Evolutionary conservation across 1,140 invertebrate species (phyloP).

Genomic region (Sycophaga agraensis): DNA sequence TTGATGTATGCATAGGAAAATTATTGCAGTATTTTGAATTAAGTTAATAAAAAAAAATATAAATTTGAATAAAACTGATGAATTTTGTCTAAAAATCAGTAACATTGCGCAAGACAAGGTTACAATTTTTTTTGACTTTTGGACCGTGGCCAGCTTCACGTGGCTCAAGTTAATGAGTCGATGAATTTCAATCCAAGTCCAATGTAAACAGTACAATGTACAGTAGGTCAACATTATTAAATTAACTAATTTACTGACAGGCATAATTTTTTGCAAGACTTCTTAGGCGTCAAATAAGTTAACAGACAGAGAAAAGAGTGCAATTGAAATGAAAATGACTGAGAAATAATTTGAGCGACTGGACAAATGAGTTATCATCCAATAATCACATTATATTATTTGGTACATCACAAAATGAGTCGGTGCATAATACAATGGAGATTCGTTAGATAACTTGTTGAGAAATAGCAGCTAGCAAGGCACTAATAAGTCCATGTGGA

Average conservation of each 20-base stretch:
- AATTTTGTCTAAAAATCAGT: slow-evolving; percentile 10
- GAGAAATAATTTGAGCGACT: slow-evolving; percentile 5
- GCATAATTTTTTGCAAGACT: too few species aligned
- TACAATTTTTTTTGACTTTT: not conserved
- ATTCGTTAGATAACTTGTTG: not conserved
- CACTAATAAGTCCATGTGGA: slow-evolving; percentile 2
- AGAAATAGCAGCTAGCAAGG: slow-evolving; percentile 2
- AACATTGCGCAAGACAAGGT: slow-evolving; percentile 8
- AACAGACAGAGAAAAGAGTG: too few species aligned
- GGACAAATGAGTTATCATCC: not conserved
- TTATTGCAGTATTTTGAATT: not conserved
- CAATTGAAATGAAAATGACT: too few species aligned
- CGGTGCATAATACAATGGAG: slow-evolving; percentile 10
- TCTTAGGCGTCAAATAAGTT: too few species aligned
- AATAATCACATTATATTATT: slow-evolving; percentile 16
- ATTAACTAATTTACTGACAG: too few species aligned
- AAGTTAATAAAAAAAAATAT: not conserved
- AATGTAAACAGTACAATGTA: too few species aligned
- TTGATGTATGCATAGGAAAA: not conserved
- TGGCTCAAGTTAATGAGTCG: slow-evolving; percentile 20
- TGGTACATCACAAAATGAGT: slow-evolving; percentile 5
- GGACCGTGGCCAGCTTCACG: not conserved
- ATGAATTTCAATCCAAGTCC: slow-evolving; percentile 11
- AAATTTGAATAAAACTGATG: too few species aligned
- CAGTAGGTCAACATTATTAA: too few species aligned